Evolutionary conservation across 2,888 invertebrate species (phyloP), one percentile per base, ranked within the genome.

Genomic region (Tenthredo amoena): DNA sequence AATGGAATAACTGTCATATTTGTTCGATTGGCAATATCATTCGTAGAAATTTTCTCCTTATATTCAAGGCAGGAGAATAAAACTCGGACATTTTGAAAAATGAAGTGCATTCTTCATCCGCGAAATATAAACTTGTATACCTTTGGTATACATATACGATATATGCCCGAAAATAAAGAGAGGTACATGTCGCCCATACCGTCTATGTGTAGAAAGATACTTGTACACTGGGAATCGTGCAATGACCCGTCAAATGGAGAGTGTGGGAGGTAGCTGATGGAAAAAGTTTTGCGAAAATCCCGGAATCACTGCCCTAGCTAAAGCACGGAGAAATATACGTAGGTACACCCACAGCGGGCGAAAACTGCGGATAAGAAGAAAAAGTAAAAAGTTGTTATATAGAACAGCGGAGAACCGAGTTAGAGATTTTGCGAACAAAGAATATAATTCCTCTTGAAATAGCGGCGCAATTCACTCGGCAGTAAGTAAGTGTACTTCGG

Each of bases 181-280:
- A 43, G 4, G 68, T 68, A 34, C 31, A 68, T 43, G 37, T 1
- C 15, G 1, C 68, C 12, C 43, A n/a, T 37, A 37, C 71, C 15
- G 26, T 10, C 21, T 76, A n/a, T 76, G n/a, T 76, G 62, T n/a
- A 76, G 21, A 34, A 9, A 47, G 26, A 43, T 76, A 43, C 77
- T 55, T 18, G 50, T 77, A 47, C 50, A 55, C 10, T 7, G 81
- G 9, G 81, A 81, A 77, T 77, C 55, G 77, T 10, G 31, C 77
- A 65, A 34, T 81, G 65, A 81, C 65, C 62, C 81, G 81, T 81
- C 81, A 65, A 81, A 81, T 37, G 62, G 81, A 58, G 81, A 81
- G 62, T 65, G 43, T 43, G 43, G 43, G 21, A n/a, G 21, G 40
- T 43, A 43, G 40, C 43, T 43, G 77, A 77, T 77, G 77, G 77